These are phyloP conservation scores for Tylochromis polylepis DNA, from an alignment of 2,113 vertebrate genomes.

Conservation along the genomic window DNA sequence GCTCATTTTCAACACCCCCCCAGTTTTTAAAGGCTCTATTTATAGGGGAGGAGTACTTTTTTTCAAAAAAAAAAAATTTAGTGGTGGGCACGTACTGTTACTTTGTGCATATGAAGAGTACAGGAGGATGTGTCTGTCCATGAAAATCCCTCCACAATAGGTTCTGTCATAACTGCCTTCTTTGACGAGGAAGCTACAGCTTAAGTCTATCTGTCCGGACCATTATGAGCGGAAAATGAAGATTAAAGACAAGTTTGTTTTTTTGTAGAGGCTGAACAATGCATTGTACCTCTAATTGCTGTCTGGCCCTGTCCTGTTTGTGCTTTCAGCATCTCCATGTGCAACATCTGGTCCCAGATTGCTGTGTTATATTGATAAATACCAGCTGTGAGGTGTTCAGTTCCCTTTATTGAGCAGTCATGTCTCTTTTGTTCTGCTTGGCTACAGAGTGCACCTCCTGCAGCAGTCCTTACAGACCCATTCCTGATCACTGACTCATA, in stretches of 20 bases:
- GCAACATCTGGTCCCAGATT: neutral
- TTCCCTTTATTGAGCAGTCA: conserved; percentile 11
- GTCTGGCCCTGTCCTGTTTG: neutral
- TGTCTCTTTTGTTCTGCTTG: neutral
- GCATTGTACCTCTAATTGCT: neutral
- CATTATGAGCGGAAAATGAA: neutral
- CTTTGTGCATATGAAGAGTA: neutral
- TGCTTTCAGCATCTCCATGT: neutral
- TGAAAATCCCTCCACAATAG: neutral
- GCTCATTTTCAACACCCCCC: neutral
- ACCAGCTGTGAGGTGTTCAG: conserved; percentile 5
- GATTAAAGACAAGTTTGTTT: neutral
- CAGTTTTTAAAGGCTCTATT: neutral
- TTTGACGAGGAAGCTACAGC: neutral
- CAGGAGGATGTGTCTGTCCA: neutral
- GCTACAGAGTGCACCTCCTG: neutral
- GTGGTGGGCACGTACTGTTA: neutral
- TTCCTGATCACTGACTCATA: conserved; percentile 50
- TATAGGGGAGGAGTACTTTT: neutral
- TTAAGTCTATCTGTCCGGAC: conserved; percentile 1
- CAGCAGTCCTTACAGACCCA: conserved; percentile 24
- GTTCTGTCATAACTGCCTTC: neutral
- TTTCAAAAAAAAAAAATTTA: fast-evolving
- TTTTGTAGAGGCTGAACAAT: neutral
- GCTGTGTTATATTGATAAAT: neutral